Evolutionary conservation across 2,888 invertebrate species (phyloP).

Genomic region (Coelogynopora nodosa): DNA sequence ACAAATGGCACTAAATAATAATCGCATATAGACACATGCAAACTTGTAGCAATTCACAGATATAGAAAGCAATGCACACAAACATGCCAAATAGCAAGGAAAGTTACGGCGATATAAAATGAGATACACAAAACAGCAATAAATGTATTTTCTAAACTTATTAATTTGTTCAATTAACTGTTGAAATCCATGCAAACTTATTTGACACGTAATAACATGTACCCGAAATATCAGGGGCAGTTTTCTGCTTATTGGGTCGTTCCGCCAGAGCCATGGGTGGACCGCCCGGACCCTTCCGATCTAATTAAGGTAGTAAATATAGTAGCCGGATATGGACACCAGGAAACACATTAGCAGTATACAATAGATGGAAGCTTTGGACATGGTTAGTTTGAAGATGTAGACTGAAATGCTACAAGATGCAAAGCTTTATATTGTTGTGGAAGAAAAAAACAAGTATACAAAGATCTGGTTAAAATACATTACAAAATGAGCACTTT

Average conservation of each 20-base stretch:
- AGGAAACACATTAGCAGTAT: too few species aligned
- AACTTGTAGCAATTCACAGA: not conserved
- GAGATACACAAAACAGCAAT: not conserved
- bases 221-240: not conserved
- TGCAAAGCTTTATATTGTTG: too few species aligned
- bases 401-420: too few species aligned
- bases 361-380: too few species aligned
- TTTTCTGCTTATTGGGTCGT: not conserved
- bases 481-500: too few species aligned
- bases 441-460: too few species aligned
- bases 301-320: too few species aligned
- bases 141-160: not conserved
- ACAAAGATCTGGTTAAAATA: too few species aligned
- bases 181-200: not conserved
- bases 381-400: too few species aligned
- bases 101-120: not conserved
- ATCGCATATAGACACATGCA: not conserved
- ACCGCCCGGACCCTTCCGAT: not conserved
- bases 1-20: too few species aligned
- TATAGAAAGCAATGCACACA: not conserved
- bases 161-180: not conserved
- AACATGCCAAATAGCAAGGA: not conserved
- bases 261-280: not conserved
- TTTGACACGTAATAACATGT: not conserved
- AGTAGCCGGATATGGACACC: too few species aligned